Evolutionary conservation across 2,797 vertebrate genomes (phyloP).

Genomic region (Molossus alvarezi): DNA sequence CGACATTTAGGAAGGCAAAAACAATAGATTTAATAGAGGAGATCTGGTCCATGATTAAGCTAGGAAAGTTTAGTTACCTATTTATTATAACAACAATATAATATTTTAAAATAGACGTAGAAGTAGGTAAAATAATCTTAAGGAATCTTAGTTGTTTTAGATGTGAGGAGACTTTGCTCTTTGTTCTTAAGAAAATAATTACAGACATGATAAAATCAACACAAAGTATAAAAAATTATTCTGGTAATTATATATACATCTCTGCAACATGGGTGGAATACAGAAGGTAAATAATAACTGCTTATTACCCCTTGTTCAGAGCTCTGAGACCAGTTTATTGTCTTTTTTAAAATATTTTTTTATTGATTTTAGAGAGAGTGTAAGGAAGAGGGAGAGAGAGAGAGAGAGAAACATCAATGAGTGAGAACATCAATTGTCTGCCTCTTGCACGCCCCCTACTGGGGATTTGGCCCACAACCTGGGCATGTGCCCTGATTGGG

Average conservation of each 20-base stretch:
- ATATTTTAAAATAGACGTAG: background rate
- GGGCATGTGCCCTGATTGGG: too few species aligned
- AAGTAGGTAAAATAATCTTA: background rate
- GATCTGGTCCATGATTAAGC: background rate
- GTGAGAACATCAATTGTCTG: too few species aligned
- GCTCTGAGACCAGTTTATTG: background rate
- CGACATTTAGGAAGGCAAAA: conserved; percentile 16
- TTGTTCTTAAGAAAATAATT: conserved; percentile 40
- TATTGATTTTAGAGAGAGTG: too few species aligned
- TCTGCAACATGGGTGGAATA: background rate
- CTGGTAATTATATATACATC: background rate
- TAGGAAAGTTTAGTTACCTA: background rate
- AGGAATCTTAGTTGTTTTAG: background rate
- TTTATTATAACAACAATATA: conserved; percentile 1
- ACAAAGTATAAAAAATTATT: conserved; percentile 40
- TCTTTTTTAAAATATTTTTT: background rate
- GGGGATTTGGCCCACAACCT: too few species aligned
- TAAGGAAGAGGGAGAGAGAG: too few species aligned
- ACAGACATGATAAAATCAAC: conserved; percentile 20
- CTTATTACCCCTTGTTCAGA: background rate
- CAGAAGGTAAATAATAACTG: background rate
- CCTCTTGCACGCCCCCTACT: too few species aligned
- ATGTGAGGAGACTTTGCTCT: conserved; percentile 2
- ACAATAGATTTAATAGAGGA: background rate
- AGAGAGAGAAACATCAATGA: too few species aligned